Conservation (phyloP, 2,888 invertebrate species). For the Spilosoma lubricipeda region DNA sequence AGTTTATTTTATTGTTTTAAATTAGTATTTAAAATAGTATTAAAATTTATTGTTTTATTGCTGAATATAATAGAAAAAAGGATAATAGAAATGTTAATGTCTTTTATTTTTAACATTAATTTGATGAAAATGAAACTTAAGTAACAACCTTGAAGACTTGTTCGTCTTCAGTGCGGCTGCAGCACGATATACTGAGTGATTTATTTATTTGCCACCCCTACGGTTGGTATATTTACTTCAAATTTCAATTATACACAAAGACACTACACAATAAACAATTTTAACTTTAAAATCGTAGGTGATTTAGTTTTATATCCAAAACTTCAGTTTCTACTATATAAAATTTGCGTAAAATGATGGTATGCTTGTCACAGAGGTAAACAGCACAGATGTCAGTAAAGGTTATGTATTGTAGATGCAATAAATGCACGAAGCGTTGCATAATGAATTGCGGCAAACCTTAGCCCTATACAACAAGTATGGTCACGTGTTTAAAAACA, state of each 20-base stretch:
- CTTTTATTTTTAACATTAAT: neutral
- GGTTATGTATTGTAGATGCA: slow-evolving; percentile 77
- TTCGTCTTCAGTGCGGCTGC: neutral
- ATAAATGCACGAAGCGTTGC: slow-evolving; percentile 75
- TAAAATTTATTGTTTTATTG: slow-evolving; percentile 12
- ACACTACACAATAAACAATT: neutral
- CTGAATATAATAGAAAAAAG: slow-evolving; percentile 7
- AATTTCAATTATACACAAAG: neutral
- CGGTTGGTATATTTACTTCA: neutral
- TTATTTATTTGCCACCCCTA: neutral
- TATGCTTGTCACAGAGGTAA: slow-evolving; percentile 69
- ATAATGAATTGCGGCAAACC: slow-evolving; percentile 57
- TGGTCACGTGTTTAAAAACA: slow-evolving; percentile 57
- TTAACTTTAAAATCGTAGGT: neutral
- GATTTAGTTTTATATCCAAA: neutral
- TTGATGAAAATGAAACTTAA: too few relatives aligned
- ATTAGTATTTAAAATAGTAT: too few relatives aligned
- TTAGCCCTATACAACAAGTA: slow-evolving; percentile 69
- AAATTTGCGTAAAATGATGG: slow-evolving; percentile 55
- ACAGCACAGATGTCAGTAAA: slow-evolving; percentile 67
- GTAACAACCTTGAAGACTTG: too few relatives aligned
- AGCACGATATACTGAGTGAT: neutral
- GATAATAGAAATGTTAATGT: neutral
- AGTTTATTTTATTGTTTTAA: too few relatives aligned
- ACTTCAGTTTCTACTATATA: slow-evolving; percentile 4